Evolutionary conservation across 2,113 vertebrate genomes (phyloP), one percentile per base, ranked within the genome.

Genomic region (Aramus guarauna): DNA sequence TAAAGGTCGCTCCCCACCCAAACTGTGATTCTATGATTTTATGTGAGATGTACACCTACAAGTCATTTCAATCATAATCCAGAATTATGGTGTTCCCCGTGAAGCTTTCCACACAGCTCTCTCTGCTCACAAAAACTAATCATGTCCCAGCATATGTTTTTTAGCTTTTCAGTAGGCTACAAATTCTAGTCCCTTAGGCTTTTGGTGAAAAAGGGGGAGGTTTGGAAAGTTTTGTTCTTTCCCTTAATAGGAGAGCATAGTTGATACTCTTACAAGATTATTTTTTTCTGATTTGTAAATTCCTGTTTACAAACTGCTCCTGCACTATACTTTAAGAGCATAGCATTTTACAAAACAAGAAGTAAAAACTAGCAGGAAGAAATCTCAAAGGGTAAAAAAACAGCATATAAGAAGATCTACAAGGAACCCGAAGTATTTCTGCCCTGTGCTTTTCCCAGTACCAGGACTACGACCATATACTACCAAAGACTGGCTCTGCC

Each of bases 171-270:
- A 73, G 17, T 8, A 76, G 58, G 66, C 34, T 94, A 34, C 27
- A 91, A 48, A 58, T 77, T 71, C 58, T 84, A 64, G 11, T 94
- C 66, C 79, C 72, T 59, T 11, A 89, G 39, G 75, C 56, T 91
- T 81, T 72, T 64, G 39, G 24, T 78, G 34, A 81, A 86, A 75
- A 85, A 82, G 34, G 27, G 27, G 15, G 22, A 91, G 15, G 24
- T 82, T 60, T 79, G 83, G 52, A 92, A 95, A 95, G 27, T 64
- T 91, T 72, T 67, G 34, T 36, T 63, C 43, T 56, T 94, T 89
- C 34, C 86, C 59, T 78, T 79, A 87, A 79, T 10, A 86, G 76
- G 17, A 43, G 4, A 63, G 20, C 3, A 1, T 3, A 62, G 24
- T 7, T 79, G 56, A 72, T 47, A 52, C 3, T 14, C 22, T 37